Conservation (phyloP, 1,140 invertebrate species). For the Choristoneura fumiferana region DNA sequence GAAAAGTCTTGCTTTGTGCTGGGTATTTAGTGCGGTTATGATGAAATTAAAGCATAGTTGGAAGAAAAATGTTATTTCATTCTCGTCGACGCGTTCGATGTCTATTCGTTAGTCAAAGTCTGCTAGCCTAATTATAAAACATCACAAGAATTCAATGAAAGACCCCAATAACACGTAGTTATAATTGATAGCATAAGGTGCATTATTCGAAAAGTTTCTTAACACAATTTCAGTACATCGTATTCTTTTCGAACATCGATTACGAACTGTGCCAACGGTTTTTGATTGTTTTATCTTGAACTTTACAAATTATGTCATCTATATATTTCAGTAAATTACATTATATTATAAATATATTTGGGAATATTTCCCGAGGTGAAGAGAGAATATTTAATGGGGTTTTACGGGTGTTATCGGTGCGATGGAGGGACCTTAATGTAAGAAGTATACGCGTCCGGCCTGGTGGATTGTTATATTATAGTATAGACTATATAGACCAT, state of each 20-base stretch:
- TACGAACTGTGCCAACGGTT: conserved; percentile 10
- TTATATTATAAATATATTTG: conserved; percentile 20
- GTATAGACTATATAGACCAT: neutral
- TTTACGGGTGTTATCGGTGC: conserved; percentile 1
- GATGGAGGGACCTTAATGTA: conserved; percentile 12
- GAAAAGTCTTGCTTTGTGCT: too few relatives aligned
- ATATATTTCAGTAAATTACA: conserved; percentile 16
- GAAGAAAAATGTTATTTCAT: too few relatives aligned
- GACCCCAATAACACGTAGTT: too few relatives aligned
- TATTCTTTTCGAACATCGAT: neutral
- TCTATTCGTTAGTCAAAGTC: too few relatives aligned
- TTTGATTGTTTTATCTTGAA: conserved; percentile 1
- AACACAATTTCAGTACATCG: too few relatives aligned
- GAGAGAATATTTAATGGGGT: neutral
- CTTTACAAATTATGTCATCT: neutral
- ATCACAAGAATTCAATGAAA: too few relatives aligned
- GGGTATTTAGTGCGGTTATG: too few relatives aligned
- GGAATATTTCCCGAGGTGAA: conserved; percentile 4
- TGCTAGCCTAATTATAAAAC: too few relatives aligned
- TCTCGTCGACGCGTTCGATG: too few relatives aligned
- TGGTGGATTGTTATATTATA: conserved; percentile 1
- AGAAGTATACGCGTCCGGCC: conserved; percentile 5
- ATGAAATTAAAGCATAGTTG: too few relatives aligned
- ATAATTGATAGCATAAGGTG: too few relatives aligned
- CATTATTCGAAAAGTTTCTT: too few relatives aligned